Evolutionary conservation across 2,113 vertebrate species (phyloP).

Genomic region (Atherinomorus stipes): DNA sequence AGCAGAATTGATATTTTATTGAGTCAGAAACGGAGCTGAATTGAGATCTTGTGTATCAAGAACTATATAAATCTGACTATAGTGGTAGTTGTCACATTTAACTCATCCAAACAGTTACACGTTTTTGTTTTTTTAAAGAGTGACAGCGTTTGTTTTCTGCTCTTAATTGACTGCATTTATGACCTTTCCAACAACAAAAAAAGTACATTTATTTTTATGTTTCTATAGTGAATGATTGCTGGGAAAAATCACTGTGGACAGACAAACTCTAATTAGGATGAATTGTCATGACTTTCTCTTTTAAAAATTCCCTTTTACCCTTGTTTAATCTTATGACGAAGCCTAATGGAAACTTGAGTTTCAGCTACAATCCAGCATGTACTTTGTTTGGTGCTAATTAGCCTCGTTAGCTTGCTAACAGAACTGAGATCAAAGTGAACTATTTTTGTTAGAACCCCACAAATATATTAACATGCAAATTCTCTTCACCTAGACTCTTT

Average conservation of each 20-base stretch:
- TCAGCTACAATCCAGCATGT: too few species aligned
- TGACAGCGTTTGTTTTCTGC: neutral
- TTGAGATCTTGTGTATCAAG: too few species aligned
- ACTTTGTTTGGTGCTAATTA: neutral
- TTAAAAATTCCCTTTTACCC: neutral
- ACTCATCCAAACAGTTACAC: too few species aligned
- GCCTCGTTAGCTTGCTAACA: neutral
- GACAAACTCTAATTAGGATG: neutral
- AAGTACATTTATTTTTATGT: too few species aligned
- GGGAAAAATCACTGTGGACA: neutral
- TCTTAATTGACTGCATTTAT: neutral
- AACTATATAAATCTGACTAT: too few species aligned
- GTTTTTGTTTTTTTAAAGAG: too few species aligned
- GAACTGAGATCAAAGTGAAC: neutral
- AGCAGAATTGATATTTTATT: neutral
- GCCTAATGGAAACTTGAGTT: neutral
- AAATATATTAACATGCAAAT: too few species aligned
- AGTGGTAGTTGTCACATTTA: too few species aligned
- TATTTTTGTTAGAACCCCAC: too few species aligned
- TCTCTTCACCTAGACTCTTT: too few species aligned
- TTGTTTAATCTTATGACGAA: neutral
- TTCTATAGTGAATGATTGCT: neutral
- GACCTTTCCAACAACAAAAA: neutral
- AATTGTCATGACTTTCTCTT: too few species aligned
- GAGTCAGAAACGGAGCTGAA: too few species aligned